Conservation (phyloP, 53 echinoderm and acorn worm genomes). For the Hippasteria phrygiana region DNA sequence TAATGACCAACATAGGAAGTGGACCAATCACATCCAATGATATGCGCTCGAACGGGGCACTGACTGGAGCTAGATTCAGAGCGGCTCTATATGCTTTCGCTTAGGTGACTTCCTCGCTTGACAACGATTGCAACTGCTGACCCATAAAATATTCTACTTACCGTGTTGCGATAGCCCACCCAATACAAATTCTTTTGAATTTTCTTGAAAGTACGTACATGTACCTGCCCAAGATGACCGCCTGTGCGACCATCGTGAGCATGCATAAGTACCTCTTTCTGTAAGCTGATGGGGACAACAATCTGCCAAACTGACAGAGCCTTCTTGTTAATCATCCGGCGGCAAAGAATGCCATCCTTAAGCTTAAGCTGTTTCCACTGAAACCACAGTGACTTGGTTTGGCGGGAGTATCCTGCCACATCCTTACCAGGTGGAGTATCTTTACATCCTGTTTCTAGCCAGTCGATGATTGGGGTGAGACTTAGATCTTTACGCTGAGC, state of each 20-base stretch:
- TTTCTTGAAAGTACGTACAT: conserved; percentile 4
- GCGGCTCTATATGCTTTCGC: conserved; percentile 2
- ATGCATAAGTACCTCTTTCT: conserved; percentile 16
- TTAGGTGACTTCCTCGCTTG: conserved; percentile 2
- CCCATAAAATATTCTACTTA: conserved; percentile 13
- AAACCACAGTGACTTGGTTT: conserved; percentile 35
- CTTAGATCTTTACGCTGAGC: not conserved
- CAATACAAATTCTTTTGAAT: conserved; percentile 30
- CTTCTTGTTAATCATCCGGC: not conserved
- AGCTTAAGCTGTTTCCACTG: too few relatives aligned
- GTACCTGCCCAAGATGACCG: conserved; percentile 23
- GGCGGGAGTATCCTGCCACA: conserved; percentile 10
- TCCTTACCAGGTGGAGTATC: not conserved
- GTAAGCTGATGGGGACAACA: conserved; percentile 3
- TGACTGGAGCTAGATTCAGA: conserved; percentile 17
- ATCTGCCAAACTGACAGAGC: not conserved
- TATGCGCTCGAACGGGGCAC: conserved; percentile 53
- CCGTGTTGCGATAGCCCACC: conserved; percentile 30
- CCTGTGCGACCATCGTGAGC: conserved; percentile 19
- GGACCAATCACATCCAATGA: conserved; percentile 45
- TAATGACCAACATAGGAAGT: conserved; percentile 13
- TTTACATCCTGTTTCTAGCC: not conserved
- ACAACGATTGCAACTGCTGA: not conserved
- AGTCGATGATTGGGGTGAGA: not conserved
- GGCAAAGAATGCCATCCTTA: conserved; percentile 18